Evolutionary conservation across 2,888 invertebrate species (phyloP), one percentile per base, ranked within the genome.

Genomic region (Tachina fera): DNA sequence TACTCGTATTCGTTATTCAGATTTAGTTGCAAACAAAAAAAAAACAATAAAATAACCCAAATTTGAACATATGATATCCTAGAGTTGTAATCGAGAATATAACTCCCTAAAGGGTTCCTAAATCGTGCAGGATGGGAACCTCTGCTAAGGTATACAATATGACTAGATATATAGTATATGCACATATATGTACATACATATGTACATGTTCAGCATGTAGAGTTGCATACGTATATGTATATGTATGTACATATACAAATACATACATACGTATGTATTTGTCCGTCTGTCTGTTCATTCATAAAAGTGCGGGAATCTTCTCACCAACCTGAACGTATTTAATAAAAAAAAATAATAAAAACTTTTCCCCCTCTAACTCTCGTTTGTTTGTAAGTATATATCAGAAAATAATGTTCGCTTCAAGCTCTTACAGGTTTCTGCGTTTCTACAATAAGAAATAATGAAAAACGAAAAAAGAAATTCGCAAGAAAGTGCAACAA

Each of bases 231-330:
- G 14, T 39, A 39, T 31, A 63, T 63, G 1, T 14, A 41, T 22
- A 47, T 14, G 9, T n/a, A n/a, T n/a, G n/a, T n/a, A n/a, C n/a
- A n/a, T n/a, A n/a, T n/a, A n/a, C n/a, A n/a, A n/a, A n/a, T n/a
- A n/a, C n/a, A n/a, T n/a, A n/a, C n/a, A n/a, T n/a, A n/a, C 31
- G 4, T 49, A 49, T 14, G 1, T n/a, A 14, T 0, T 13, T 31
- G 31, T 39, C 43, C 9, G 47, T 19, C 39, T 61, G 14, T 75
- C 39, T 41, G 16, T 82, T 82, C 71, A 85, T 84, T 84, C 81
- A 81, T 70, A 75, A 85, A 84, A 82, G 76, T 85, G 77, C 81
- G 81, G 81, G 82, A 85, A 85, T 82, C 58, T 85, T 82, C 85
- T 85, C 85, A 85, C 82, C 85, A 82, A 74, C 58, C 74, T 78